Evolutionary conservation across 2,113 vertebrate species (phyloP), one percentile per base, ranked within the genome.

Genomic region (Calyptommatus sinebrachiatus): DNA sequence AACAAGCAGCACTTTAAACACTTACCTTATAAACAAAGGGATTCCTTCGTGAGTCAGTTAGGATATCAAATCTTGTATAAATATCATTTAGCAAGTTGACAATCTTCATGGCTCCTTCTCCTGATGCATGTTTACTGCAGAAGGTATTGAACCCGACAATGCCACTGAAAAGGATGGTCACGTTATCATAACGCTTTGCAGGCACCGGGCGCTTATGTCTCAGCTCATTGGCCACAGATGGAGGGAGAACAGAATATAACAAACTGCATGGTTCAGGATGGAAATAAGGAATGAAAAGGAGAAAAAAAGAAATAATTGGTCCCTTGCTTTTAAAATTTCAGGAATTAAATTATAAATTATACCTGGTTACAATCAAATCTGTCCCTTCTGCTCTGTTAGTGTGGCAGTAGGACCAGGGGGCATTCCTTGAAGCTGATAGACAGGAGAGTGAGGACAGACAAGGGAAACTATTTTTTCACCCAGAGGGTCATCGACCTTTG

Each of bases 91-190:
- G 94, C 78, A 99, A 97, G 88, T 99, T 99, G 81, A 99, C 98
- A 53, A 99, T 99, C 94, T 98, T 99, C 95, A 99, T 99, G 89
- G 98, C 98, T 67, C 98, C 98, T 90, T 99, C 98, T 14, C 98
- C 98, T 14, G 98, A 99, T 11, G 98, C 98, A 9, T 99, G 98
- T 87, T 99, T 99, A 91, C 97, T 99, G 78, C 98, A 99, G 91
- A 99, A 99, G 45, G 95, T 89, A 9, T 99, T 99, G 92, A 99
- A 99, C 50, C 98, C 97, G 46, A 99, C 97, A 14, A 99, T 99
- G 90, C 98, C 98, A 41, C 98, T 99, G 83, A 99, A 99, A 65
- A 99, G 97, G 91, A 99, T 98, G 88, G 97, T 98, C 80, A 99
- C 96, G 1, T 99, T 99, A 94, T 99, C 98, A 0, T 99, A 99